phyloP scores from a whole-genome alignment of 2,113 vertebrate genomes.

The Phrynosoma platyrhinos region DNA sequence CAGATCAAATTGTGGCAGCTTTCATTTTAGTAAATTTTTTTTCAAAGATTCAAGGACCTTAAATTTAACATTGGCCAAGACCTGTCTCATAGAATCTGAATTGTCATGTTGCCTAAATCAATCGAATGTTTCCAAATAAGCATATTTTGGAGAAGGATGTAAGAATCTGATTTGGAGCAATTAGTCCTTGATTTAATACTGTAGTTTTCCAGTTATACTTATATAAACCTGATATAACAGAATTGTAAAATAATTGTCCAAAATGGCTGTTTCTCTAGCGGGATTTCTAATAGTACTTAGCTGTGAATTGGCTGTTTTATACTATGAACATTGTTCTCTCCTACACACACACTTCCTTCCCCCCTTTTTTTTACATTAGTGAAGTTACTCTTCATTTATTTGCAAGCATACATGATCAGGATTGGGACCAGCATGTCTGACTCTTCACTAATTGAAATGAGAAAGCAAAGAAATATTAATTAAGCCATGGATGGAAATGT shows the following conservation, averaged over 20 bases:
- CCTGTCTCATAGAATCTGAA: background rate
- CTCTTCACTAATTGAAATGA: constrained; percentile 40
- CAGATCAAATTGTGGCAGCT: background rate
- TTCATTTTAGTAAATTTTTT: constrained; percentile 1
- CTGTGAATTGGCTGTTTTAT: background rate
- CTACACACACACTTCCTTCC: too few relatives aligned
- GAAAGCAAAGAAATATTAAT: constrained; percentile 44
- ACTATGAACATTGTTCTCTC: background rate
- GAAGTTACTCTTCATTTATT: constrained; percentile 19
- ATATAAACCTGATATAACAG: constrained; percentile 23
- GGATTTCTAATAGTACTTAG: constrained; percentile 9
- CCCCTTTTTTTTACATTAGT: background rate
- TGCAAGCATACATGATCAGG: constrained; percentile 6
- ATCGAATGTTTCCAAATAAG: constrained; percentile 13
- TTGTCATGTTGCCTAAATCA: constrained; percentile 29
- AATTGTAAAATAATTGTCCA: constrained; percentile 33
- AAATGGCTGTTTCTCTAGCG: background rate
- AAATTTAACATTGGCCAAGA: constrained; percentile 12
- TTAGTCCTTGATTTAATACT: constrained; percentile 32
- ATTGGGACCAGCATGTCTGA: constrained; percentile 34
- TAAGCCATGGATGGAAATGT: constrained; percentile 31
- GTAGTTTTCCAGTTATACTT: constrained; percentile 16
- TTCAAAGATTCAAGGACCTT: background rate
- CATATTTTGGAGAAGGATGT: constrained; percentile 13
- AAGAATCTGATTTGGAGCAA: constrained; percentile 26